A percentile compares a stretch with the other conserved stretches of the same genome.
Conservation (phyloP, 2,113 vertebrate species). For the Aegotheles bennettii region DNA sequence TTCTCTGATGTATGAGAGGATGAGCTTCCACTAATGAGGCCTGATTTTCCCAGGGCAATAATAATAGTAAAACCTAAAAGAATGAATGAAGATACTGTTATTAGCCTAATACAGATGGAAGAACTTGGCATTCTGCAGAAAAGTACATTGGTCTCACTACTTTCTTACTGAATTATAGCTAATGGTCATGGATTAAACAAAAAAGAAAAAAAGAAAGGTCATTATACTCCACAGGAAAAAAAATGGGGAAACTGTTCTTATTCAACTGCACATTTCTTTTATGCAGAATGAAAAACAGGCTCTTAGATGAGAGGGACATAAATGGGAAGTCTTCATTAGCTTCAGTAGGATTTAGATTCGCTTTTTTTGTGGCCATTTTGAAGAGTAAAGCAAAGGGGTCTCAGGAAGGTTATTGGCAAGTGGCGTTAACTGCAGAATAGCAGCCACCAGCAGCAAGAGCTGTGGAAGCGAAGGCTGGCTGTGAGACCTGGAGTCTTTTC, state of each 20-base stretch:
- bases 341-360: neutral
- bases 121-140: neutral
- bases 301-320: neutral
- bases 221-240: neutral
- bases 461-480: neutral
- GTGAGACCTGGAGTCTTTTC: neutral
- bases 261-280: neutral
- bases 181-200: neutral
- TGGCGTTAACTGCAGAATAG: neutral
- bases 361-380: neutral
- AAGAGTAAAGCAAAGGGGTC: neutral
- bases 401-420: neutral
- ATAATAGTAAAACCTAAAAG: conserved; percentile 1
- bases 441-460: neutral
- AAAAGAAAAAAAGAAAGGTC: neutral
- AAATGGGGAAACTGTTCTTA: neutral
- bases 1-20: neutral
- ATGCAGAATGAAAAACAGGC: neutral
- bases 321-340: neutral
- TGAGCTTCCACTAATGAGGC: neutral
- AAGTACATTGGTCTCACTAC: neutral
- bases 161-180: neutral
- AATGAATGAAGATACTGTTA: neutral
- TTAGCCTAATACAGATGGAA: neutral
- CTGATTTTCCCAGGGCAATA: conserved; percentile 6